phyloP scores from a whole-genome alignment of 2,888 invertebrate species.

The Protophormia terraenovae region DNA sequence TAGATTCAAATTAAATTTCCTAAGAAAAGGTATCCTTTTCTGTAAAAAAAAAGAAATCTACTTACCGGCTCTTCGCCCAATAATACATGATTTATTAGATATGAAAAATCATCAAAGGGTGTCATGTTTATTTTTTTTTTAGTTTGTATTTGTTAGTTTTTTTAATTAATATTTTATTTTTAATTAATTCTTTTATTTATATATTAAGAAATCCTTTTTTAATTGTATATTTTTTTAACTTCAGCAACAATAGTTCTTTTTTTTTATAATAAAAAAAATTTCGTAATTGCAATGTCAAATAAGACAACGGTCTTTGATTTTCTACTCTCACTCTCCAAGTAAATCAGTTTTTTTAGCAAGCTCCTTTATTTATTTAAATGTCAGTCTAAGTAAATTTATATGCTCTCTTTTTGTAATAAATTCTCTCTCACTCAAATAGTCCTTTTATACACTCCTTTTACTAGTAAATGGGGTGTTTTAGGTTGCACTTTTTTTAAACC shows the following conservation, averaged over 20 bases:
- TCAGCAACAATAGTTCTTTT: slow-evolving; percentile 43
- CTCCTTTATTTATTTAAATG: slow-evolving; percentile 25
- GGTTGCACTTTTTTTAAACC: slow-evolving; percentile 12
- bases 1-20: not conserved
- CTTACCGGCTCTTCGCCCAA: slow-evolving; percentile 85
- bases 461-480: slow-evolving; percentile 56
- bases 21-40: too few relatives aligned
- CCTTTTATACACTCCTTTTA: slow-evolving; percentile 2
- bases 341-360: not conserved
- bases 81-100: slow-evolving; percentile 84
- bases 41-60: slow-evolving; percentile 11
- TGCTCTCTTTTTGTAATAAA: not conserved
- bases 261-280: slow-evolving; percentile 29
- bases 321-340: not conserved
- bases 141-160: not conserved
- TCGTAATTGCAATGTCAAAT: slow-evolving; percentile 65
- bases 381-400: not conserved
- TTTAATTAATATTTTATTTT: too few relatives aligned
- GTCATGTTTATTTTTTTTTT: slow-evolving; percentile 79
- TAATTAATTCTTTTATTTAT: too few relatives aligned
- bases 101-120: slow-evolving; percentile 84
- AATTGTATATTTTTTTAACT: not conserved
- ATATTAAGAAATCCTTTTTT: too few relatives aligned
- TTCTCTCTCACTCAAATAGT: not conserved
- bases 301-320: slow-evolving; percentile 49